Conservation (phyloP, 2,113 vertebrate species). For the Embiotoca jacksoni region DNA sequence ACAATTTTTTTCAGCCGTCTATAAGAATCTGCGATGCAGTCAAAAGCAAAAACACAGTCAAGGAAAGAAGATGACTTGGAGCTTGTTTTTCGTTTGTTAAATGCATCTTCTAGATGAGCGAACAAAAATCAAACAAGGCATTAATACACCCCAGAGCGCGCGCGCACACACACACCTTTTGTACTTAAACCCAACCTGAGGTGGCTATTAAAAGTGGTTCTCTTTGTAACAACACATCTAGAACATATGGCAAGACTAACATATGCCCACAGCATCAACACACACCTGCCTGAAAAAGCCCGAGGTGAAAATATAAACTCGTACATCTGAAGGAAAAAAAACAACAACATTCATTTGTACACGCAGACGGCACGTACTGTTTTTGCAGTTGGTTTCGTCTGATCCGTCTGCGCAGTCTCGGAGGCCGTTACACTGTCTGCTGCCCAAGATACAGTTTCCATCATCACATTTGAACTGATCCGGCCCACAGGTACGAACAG, state of each 20-base stretch:
- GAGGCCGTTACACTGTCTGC: conserved; percentile 92
- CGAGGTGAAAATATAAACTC: neutral
- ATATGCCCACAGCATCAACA: neutral
- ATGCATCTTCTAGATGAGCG: too few relatives aligned
- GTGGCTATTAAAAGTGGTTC: too few relatives aligned
- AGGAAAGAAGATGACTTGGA: neutral
- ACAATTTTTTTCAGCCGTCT: too few relatives aligned
- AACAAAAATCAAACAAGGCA: too few relatives aligned
- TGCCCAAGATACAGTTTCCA: conserved; percentile 92
- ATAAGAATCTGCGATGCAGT: too few relatives aligned
- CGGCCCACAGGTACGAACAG: conserved; percentile 90
- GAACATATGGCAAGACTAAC: neutral
- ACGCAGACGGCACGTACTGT: conserved; percentile 77
- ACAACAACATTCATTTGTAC: neutral
- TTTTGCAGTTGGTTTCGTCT: conserved; percentile 93
- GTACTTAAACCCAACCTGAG: neutral
- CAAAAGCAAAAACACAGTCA: neutral
- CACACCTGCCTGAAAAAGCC: neutral
- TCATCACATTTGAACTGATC: conserved; percentile 97
- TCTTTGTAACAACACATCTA: too few relatives aligned
- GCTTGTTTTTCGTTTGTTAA: neutral
- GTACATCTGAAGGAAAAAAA: neutral
- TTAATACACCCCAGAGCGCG: too few relatives aligned
- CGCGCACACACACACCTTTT: too few relatives aligned
- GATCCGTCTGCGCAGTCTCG: conserved; percentile 93